Conservation (phyloP, 2,888 invertebrate species). For the Watsonalla binaria region DNA sequence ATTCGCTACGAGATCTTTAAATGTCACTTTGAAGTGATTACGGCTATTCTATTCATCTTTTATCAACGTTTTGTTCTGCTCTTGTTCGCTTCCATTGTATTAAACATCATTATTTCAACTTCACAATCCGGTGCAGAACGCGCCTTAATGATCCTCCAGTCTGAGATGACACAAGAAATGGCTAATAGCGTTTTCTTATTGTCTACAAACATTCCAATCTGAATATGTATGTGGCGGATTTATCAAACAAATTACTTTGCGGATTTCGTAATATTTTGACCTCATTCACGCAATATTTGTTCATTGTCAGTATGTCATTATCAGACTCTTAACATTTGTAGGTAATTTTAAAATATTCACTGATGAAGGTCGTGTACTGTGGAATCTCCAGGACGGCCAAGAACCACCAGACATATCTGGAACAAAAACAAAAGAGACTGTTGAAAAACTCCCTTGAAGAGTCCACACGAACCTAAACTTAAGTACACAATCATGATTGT, state of each 20-base stretch:
- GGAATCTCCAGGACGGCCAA: no score
- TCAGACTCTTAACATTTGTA: neutral
- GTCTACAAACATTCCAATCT: neutral
- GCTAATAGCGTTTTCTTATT: slow-evolving; percentile 1
- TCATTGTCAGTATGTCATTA: no score
- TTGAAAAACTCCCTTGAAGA: no score
- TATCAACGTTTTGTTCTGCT: neutral
- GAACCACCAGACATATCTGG: no score
- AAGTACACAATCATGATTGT: no score
- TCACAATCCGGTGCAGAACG: no score
- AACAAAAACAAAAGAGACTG: no score
- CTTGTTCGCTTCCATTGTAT: neutral
- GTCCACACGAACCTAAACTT: no score
- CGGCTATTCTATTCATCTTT: neutral
- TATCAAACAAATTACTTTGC: neutral
- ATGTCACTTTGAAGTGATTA: neutral
- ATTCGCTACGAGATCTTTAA: neutral
- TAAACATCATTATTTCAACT: no score
- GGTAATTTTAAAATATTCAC: neutral
- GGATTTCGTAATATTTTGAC: no score
- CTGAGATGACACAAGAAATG: neutral
- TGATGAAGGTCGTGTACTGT: no score
- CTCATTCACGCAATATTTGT: no score
- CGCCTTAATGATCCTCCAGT: neutral
- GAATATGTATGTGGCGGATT: neutral